Conservation (phyloP, 1,140 invertebrate species). For the Cotesia typhae region DNA sequence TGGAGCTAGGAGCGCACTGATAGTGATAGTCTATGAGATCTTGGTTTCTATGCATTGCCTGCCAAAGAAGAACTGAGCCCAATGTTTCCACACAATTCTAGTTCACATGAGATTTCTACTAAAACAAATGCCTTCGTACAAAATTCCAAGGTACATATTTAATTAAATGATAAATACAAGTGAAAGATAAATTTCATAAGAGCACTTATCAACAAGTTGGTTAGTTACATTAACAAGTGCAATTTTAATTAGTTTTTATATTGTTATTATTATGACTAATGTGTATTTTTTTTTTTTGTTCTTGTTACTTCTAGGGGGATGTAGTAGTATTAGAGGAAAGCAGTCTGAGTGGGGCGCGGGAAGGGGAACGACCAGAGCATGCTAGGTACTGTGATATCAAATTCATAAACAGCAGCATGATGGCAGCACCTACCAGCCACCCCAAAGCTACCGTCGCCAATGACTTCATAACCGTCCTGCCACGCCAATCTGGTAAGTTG, state of each 20-base stretch:
- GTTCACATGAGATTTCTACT: constrained; percentile 71
- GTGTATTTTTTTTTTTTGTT: constrained; percentile 30
- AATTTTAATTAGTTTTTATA: background rate
- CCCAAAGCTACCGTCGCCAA: constrained; percentile 66
- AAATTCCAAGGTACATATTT: constrained; percentile 65
- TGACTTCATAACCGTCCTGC: constrained; percentile 68
- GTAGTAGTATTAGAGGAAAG: constrained; percentile 67
- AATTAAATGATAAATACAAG: background rate
- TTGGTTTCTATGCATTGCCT: constrained; percentile 71
- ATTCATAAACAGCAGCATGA: constrained; percentile 67
- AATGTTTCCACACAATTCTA: constrained; percentile 72
- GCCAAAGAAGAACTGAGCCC: constrained; percentile 72
- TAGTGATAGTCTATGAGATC: constrained; percentile 67
- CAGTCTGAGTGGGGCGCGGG: constrained; percentile 65
- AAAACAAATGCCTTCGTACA: constrained; percentile 71
- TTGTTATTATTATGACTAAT: constrained; percentile 10
- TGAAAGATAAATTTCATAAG: constrained; percentile 4
- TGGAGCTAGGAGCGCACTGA: constrained; percentile 67
- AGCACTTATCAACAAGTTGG: background rate
- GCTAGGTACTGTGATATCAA: constrained; percentile 68
- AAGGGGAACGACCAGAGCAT: constrained; percentile 64
- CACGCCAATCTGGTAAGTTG: constrained; percentile 63
- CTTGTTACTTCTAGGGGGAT: constrained; percentile 60
- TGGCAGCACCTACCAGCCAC: constrained; percentile 66
- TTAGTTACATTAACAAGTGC: constrained; percentile 2